phyloP scores from a whole-genome alignment of 2,888 invertebrate species.

The Chorisops tibialis region DNA sequence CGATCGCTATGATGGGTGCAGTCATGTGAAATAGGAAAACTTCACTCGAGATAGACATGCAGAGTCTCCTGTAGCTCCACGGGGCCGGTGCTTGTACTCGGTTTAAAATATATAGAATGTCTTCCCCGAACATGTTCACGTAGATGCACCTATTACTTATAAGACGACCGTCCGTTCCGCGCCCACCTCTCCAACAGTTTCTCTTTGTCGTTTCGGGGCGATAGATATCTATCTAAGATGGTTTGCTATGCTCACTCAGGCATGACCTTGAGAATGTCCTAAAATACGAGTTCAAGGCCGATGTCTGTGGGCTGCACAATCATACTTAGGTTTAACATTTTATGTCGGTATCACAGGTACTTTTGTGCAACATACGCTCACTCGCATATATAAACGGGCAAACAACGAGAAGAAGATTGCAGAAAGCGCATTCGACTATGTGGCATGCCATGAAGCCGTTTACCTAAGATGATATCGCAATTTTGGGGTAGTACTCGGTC shows the following conservation, averaged over 20 bases:
- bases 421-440: not conserved
- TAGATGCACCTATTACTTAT: not conserved
- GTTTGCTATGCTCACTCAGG: conserved; percentile 27
- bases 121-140: too few relatives aligned
- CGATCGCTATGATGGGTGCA: conserved; percentile 2
- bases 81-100: too few relatives aligned
- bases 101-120: too few relatives aligned
- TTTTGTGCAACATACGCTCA: not conserved
- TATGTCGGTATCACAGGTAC: not conserved
- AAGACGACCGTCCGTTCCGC: conserved; percentile 1
- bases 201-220: not conserved
- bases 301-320: too few relatives aligned
- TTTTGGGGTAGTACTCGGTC: not conserved
- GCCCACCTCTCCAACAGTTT: not conserved
- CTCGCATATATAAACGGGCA: not conserved
- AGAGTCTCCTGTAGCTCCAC: too few relatives aligned
- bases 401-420: not conserved
- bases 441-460: not conserved
- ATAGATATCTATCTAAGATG: conserved; percentile 23
- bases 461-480: not conserved
- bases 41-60: not conserved
- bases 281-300: conserved; percentile 33
- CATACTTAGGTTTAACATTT: not conserved
- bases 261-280: conserved; percentile 31
- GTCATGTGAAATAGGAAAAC: conserved; percentile 10